Evolutionary conservation across 1,140 invertebrate genomes (phyloP).

Genomic region (Caenorhabditis latens): DNA sequence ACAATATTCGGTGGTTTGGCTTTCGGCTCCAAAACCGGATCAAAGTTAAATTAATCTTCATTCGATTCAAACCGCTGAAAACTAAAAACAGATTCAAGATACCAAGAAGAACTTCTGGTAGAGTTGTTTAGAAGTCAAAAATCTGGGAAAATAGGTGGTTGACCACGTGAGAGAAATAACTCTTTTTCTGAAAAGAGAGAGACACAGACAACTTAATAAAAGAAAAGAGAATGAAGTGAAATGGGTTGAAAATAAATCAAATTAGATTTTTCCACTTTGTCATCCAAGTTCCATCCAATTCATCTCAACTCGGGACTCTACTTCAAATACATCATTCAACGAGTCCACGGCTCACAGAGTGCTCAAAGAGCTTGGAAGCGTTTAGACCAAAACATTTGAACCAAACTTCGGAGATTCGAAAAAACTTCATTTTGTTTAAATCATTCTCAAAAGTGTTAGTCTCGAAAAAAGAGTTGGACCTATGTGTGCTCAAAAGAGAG

Average conservation of each 20-base stretch:
- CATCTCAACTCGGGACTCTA: not conserved
- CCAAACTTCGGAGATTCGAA: too few relatives aligned
- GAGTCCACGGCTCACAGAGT: not conserved
- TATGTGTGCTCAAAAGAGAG: not conserved
- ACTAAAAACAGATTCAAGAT: too few relatives aligned
- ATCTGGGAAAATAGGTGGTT: not conserved
- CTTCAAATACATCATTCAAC: not conserved
- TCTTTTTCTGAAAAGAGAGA: not conserved
- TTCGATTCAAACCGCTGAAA: too few relatives aligned
- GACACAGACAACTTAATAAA: conserved; percentile 29
- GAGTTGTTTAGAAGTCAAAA: not conserved
- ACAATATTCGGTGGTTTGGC: too few relatives aligned
- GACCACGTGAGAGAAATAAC: conserved; percentile 8
- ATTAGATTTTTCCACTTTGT: not conserved
- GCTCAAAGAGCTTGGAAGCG: not conserved
- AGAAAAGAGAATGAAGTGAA: not conserved
- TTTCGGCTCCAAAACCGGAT: too few relatives aligned
- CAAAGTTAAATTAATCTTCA: too few relatives aligned
- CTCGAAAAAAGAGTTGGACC: too few relatives aligned
- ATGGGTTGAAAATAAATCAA: conserved; percentile 43
- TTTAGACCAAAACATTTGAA: too few relatives aligned
- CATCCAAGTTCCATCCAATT: not conserved
- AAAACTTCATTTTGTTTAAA: too few relatives aligned
- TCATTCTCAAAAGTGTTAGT: too few relatives aligned
- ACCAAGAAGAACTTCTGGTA: too few relatives aligned